Conservation (phyloP, 1,140 invertebrate genomes). For the Diorhabda elongata region DNA sequence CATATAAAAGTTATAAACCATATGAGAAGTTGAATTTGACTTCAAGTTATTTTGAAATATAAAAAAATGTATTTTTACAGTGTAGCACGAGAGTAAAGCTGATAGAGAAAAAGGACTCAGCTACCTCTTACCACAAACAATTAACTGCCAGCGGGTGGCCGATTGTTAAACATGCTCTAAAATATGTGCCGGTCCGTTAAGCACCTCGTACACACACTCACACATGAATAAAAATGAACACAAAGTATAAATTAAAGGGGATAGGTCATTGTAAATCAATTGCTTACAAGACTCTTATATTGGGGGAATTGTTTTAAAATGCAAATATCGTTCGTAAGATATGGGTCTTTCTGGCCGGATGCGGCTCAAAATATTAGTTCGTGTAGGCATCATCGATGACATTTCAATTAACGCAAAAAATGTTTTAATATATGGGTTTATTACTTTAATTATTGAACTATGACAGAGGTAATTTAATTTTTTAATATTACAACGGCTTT, state of each 20-base stretch:
- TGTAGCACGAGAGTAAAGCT: conserved; percentile 4
- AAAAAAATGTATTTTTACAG: neutral
- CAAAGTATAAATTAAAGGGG: conserved; percentile 18
- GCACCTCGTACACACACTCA: neutral
- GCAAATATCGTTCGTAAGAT: conserved; percentile 1
- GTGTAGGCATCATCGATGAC: neutral
- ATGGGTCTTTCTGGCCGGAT: neutral
- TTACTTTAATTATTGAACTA: too few relatives aligned
- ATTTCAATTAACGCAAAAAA: neutral
- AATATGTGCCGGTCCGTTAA: conserved; percentile 11
- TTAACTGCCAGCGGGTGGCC: conserved; percentile 15
- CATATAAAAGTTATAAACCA: too few relatives aligned
- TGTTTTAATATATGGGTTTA: too few relatives aligned
- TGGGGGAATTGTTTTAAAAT: conserved; percentile 8
- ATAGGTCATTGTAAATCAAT: conserved; percentile 20
- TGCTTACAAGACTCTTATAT: conserved; percentile 8
- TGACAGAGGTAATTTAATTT: too few relatives aligned
- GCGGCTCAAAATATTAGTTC: neutral
- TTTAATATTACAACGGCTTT: too few relatives aligned
- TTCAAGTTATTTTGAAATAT: too few relatives aligned
- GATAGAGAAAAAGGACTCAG: conserved; percentile 9
- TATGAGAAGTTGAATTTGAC: too few relatives aligned
- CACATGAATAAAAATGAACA: conserved; percentile 6
- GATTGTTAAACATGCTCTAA: conserved; percentile 17
- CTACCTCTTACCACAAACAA: conserved; percentile 21